Conservation (phyloP, 2,888 invertebrate species). For the Philereme vetulata region DNA sequence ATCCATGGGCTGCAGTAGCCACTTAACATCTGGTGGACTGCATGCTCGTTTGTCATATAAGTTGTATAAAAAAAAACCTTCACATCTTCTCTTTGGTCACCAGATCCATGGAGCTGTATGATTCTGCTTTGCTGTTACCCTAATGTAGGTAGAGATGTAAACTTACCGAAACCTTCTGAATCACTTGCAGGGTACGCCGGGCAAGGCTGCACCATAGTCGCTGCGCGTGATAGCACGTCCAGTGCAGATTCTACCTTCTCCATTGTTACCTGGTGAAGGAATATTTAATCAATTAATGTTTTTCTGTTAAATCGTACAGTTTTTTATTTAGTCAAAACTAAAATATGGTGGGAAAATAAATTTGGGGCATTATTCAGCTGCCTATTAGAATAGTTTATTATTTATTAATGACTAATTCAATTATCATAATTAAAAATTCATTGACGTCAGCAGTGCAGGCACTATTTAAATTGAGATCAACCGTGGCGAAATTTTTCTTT, state of each 20-base stretch:
- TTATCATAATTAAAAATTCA: conserved; percentile 18
- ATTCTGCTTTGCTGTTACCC: no score
- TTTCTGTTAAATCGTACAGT: not conserved
- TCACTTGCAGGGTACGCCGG: conserved; percentile 78
- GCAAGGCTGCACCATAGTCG: conserved; percentile 93
- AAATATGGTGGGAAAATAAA: conserved; percentile 11
- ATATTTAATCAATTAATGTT: conserved; percentile 1
- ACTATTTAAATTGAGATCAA: not conserved
- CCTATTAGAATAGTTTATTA: not conserved
- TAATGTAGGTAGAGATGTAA: conserved; percentile 1
- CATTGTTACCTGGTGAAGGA: conserved; percentile 69
- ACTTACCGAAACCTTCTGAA: conserved; percentile 82
- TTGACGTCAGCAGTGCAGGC: conserved; percentile 1
- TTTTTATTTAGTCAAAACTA: not conserved
- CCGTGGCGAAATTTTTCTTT: not conserved
- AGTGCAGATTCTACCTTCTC: conserved; percentile 92
- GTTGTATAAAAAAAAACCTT: no score
- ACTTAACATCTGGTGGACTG: no score
- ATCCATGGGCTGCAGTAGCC: no score
- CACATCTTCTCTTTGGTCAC: no score
- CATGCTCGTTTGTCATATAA: no score
- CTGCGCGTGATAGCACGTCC: conserved; percentile 94
- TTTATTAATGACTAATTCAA: conserved; percentile 24
- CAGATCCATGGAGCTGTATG: no score
- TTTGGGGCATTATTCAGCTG: conserved; percentile 17